Evolutionary conservation across 2,888 invertebrate genomes (phyloP), one percentile per base, ranked within the genome.

Genomic region (Teleogryllus oceanicus): DNA sequence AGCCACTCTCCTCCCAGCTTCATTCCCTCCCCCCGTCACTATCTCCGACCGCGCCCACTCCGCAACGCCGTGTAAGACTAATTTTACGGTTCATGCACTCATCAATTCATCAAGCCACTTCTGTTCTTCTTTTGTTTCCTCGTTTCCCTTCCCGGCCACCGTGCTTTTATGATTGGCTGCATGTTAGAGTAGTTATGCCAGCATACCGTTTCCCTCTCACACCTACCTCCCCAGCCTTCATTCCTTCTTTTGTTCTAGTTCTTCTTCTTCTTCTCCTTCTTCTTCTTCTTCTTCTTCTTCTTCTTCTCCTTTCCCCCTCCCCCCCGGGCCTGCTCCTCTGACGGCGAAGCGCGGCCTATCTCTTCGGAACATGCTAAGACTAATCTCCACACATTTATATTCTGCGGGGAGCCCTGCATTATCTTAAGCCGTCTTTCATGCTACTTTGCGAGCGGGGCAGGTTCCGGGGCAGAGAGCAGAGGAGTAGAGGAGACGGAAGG

Each of bases 51-150:
- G 62, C 62, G 37, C 37, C 37, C 37, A 18, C 16, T 16, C 62
- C n/a, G 16, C 16, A 8, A 13, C n/a, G 62, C 62, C 62, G 62
- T 62, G 62, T 62, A 13, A 62, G 62, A 84, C 84, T 85, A 84
- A 85, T 85, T 85, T 85, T 85, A 83, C 84, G 85, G 83, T 84
- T 83, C 83, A 83, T 83, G 84, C 84, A 82, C 83, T 83, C 84
- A 84, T 85, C 84, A 84, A 84, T 84, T 84, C 84, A 84, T 84
- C 84, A 84, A 82, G 83, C 75, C 24, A 77, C 75, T 75, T 76
- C 77, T 77, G 62, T 62, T 62, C 62, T n/a, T 62, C 62, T 62
- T 62, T 62, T 62, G 13, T 62, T 62, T 62, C 62, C 62, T n/a
- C 62, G 62, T 62, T 62, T 16, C 62, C 62, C 37, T 62, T n/a